These are phyloP conservation scores for Gobio gobio DNA, from an alignment of 2,113 vertebrate genomes.

Conservation along the genomic window DNA sequence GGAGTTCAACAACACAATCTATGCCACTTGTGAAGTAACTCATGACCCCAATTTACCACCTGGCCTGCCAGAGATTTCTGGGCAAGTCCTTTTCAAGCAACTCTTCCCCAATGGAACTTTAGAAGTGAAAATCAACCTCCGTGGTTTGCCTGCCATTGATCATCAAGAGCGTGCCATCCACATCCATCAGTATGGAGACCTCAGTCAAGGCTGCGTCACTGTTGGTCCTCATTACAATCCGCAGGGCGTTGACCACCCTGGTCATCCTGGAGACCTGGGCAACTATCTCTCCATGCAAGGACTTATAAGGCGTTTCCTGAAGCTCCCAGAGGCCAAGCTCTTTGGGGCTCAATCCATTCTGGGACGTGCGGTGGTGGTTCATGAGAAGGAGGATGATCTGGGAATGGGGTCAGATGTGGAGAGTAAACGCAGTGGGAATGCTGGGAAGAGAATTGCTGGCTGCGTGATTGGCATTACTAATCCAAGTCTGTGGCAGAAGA, in stretches of 20 bases:
- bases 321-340: conserved; percentile 65
- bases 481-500: conserved; percentile 71
- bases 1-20: conserved; percentile 37
- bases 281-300: conserved; percentile 77
- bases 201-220: conserved; percentile 74
- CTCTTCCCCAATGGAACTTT: conserved; percentile 60
- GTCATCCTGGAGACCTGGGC: conserved; percentile 83
- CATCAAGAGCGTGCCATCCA: conserved; percentile 76
- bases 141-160: conserved; percentile 66
- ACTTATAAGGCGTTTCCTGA: conserved; percentile 66
- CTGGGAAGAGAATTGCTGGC: conserved; percentile 80
- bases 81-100: conserved; percentile 78
- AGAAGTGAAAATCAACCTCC: conserved; percentile 73
- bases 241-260: conserved; percentile 69
- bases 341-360: conserved; percentile 73
- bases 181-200: conserved; percentile 78
- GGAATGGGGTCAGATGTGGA: conserved; percentile 77
- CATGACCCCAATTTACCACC: conserved; percentile 67
- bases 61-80: conserved; percentile 69
- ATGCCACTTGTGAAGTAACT: conserved; percentile 70
- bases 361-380: conserved; percentile 79
- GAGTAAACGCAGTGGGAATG: conserved; percentile 81
- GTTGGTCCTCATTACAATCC: conserved; percentile 82
- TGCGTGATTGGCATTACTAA: conserved; percentile 75
- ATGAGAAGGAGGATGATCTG: conserved; percentile 79